phyloP scores from a whole-genome alignment of 2,113 vertebrate genomes.

The Charina bottae region DNA sequence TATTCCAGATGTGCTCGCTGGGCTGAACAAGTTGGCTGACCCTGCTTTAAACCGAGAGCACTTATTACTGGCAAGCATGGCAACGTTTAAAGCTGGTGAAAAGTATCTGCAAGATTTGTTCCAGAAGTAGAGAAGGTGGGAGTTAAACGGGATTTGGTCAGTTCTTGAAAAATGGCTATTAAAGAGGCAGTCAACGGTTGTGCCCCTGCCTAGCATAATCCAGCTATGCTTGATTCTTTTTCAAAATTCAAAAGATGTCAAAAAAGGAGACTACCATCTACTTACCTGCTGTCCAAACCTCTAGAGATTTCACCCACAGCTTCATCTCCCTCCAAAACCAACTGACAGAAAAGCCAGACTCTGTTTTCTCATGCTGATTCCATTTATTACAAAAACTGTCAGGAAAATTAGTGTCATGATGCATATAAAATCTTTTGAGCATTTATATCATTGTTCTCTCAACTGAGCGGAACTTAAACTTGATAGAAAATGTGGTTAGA shows the following conservation, averaged over 20 bases:
- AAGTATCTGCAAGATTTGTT: no score
- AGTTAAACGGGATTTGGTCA: no score
- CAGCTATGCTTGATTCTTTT: neutral
- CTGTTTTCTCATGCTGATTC: conserved; percentile 45
- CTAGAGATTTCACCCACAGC: neutral
- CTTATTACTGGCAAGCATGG: no score
- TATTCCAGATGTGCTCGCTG: neutral
- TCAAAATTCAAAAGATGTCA: neutral
- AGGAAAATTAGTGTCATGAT: conserved; percentile 60
- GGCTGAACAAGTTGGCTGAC: no score
- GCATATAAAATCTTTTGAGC: conserved; percentile 50
- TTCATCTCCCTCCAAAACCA: neutral
- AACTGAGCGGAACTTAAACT: conserved; percentile 39
- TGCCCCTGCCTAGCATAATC: neutral
- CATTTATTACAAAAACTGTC: conserved; percentile 68
- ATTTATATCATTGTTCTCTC: conserved; percentile 26
- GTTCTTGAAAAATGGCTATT: no score
- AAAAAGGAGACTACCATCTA: neutral
- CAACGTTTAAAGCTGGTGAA: no score
- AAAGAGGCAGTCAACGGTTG: no score
- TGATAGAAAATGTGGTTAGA: conserved; percentile 18
- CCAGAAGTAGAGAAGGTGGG: no score
- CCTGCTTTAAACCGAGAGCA: no score
- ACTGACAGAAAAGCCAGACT: conserved; percentile 12
- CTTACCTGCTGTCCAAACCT: neutral